Evolutionary conservation across 2,797 vertebrate genomes (phyloP), one percentile per base, ranked within the genome.

Genomic region (Liasis olivaceus): DNA sequence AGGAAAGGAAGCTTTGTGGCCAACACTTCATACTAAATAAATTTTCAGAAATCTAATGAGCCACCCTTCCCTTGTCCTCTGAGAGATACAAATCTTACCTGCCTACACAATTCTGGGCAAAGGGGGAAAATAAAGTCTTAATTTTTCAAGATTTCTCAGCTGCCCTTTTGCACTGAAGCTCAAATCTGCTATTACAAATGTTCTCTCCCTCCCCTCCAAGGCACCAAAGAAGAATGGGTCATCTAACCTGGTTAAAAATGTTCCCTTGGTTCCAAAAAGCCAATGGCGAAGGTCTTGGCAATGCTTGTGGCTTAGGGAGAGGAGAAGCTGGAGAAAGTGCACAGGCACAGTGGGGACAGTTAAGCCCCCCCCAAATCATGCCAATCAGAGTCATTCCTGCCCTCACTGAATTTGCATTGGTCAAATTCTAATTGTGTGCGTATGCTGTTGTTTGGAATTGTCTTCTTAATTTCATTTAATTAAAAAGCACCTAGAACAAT

Each of bases 21-120:
- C 88, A 28, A 17, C 20, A 0, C 86, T 89, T 88, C 92, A 8
- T 24, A 88, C 5, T 14, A 1, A 20, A 91, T 60, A 12, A 63
- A 87, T 0, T 22, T 90, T 77, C 63, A 36, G 89, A 86, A 58
- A 69, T 72, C 56, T 28, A 31, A 69, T 9, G 26, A 14, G 24
- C 87, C 24, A 26, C 0, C 6, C 56, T 4, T 0, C 0, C 11
- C 13, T 66, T 54, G 13, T 14, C 17, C 26, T 60, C 84, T 5
- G 42, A 17, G 2, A 26, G 28, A 63, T 26, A 28, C 3, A 4
- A 58, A 3, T 77, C 85, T 81, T 36, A 26, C 60, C 51, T 51
- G 51, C 51, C 51, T 7, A 51, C 51, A 51, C 51, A 51, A 69
- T 12, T 28, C 66, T 28, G 26, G 24, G 72, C 24, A 12, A 60